Percentiles rank a stretch among this genome's conserved stretches.
These are phyloP conservation scores for Zosterops borbonicus DNA, from an alignment of 2,113 vertebrate species.

Conservation along the genomic window DNA sequence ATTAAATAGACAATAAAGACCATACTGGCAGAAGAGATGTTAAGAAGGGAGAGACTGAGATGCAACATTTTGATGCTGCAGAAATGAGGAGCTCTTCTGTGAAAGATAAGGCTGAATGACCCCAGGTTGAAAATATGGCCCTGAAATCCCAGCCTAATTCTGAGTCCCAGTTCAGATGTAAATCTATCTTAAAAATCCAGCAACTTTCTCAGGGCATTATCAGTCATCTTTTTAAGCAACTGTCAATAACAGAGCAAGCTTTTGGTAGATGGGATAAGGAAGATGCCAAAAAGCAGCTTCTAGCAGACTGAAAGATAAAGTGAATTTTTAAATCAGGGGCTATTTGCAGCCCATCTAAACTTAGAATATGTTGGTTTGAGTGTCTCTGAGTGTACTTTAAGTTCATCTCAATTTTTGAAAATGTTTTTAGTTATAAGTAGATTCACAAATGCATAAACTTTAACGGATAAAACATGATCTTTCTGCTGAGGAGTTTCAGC, in stretches of 20 bases:
- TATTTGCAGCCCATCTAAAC: not conserved
- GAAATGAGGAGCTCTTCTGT: not conserved
- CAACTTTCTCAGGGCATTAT: not conserved
- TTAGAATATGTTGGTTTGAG: not conserved
- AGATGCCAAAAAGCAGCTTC: not conserved
- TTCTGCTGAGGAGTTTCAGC: not conserved
- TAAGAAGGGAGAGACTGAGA: not conserved
- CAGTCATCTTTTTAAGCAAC: not conserved
- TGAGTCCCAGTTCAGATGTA: not conserved
- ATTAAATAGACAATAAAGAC: not conserved
- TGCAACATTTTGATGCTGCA: not conserved
- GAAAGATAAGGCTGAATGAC: not conserved
- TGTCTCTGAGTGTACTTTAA: not conserved
- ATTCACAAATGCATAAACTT: not conserved
- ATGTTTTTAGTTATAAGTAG: not conserved
- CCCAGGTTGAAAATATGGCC: not conserved
- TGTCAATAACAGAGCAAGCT: not conserved
- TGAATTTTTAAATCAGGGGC: not conserved
- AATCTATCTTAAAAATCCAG: not conserved
- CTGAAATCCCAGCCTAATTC: not conserved
- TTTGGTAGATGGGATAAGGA: not conserved
- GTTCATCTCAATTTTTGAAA: slow-evolving; percentile 4
- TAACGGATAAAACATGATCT: not conserved
- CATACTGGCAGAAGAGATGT: not conserved
- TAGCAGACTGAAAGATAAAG: not conserved